Base-by-base conservation (phyloP, 2,113 vertebrate genomes). In the Laticauda colubrina region DNA sequence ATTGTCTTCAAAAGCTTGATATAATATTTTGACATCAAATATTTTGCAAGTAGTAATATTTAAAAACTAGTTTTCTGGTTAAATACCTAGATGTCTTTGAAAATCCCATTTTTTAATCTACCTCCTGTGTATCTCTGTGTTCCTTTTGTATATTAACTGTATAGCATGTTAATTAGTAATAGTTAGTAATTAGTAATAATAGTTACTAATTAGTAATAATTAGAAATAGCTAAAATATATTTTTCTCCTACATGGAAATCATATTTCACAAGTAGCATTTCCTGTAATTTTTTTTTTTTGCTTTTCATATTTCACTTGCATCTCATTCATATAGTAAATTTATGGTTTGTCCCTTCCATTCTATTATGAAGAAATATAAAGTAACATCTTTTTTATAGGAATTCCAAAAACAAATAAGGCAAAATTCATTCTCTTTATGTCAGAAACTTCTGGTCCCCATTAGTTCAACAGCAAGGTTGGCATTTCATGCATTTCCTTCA, bases 401-500 rank as follows among this genome's bases (percentile, higher is more conserved):
- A 0, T 89, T 96, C 91, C 53, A 9, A 64, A 39, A 11, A 61
- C 48, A 29, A 57, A 94, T 4, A 0, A 69, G 61, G 48, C 61
- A 89, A 93, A 92, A 90, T 10, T 94, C n/a, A 90, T 34, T 53
- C 91, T 90, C 61, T 53, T 94, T 18, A 21, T 89, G 23, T 92
- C 85, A 23, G 59, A 54, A 94, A 26, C 75, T 93, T 87, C 93
- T 4, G 0, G 0, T 81, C 91, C 59, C 24, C 18, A 11, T 85
- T 88, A 93, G 18, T 14, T 51, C 39, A 91, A 92, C 64, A 91
- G 95, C 94, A 51, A 55, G 56, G 90, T 89, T 95, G 26, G 4
- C 23, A 85, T 95, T 95, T 88, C 48, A 61, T 94, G 45, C 8
- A 18, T 94, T 94, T 87, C 12, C 6, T 91, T 94, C 89, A 54